These are phyloP conservation scores for Drosophila setosimentum DNA, from an alignment of 2,888 invertebrate species.

Conservation along the genomic window DNA sequence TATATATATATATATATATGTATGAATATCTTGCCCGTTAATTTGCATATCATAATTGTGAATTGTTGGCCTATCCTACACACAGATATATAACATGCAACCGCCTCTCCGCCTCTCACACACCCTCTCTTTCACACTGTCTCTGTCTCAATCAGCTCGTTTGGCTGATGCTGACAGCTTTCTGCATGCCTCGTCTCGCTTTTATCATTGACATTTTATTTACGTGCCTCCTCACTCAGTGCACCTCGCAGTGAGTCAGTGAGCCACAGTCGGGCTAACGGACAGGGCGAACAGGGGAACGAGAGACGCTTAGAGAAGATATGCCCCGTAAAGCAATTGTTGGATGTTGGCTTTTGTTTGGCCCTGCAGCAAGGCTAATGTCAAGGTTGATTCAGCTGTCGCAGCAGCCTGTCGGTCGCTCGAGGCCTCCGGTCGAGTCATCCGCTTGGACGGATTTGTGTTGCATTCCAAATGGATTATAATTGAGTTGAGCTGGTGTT, in stretches of 20 bases:
- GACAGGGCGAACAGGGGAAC: neutral
- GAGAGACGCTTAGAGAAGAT: slow-evolving; percentile 34
- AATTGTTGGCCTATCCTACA: slow-evolving; percentile 52
- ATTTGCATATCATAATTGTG: slow-evolving; percentile 70
- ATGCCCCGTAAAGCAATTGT: slow-evolving; percentile 8
- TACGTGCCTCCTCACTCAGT: slow-evolving; percentile 36
- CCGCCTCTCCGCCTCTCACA: neutral
- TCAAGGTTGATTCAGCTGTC: slow-evolving; percentile 69
- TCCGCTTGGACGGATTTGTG: slow-evolving; percentile 47
- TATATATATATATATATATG: slow-evolving; percentile 23
- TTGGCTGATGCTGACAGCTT: slow-evolving; percentile 56
- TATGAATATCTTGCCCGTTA: slow-evolving; percentile 61
- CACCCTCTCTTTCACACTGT: slow-evolving; percentile 20
- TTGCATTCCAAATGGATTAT: slow-evolving; percentile 70
- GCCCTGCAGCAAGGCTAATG: slow-evolving; percentile 70
- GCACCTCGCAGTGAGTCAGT: slow-evolving; percentile 45
- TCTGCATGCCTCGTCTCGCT: slow-evolving; percentile 47
- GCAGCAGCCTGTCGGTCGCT: slow-evolving; percentile 23
- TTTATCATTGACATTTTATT: slow-evolving; percentile 68
- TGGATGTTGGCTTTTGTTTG: slow-evolving; percentile 51
- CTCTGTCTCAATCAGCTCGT: slow-evolving; percentile 58
- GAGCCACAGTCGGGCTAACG: slow-evolving; percentile 32
- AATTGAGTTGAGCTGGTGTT: slow-evolving; percentile 55
- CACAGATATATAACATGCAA: slow-evolving; percentile 14
- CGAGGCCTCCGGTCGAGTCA: slow-evolving; percentile 48